Evolutionary conservation across 2,113 vertebrate species (phyloP).

Genomic region (Eubucco bourcierii): DNA sequence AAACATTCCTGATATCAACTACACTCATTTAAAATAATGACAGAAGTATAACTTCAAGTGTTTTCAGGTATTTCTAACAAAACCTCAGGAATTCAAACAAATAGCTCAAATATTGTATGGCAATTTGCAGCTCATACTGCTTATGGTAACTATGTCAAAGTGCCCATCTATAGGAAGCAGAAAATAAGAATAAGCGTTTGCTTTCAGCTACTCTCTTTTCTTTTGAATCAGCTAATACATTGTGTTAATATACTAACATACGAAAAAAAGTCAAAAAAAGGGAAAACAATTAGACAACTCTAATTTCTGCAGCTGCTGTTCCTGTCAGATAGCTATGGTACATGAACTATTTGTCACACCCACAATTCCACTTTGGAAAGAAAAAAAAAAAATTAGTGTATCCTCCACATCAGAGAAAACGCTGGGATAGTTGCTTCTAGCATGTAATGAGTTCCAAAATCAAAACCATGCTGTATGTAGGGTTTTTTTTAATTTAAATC

Average conservation of each 20-base stretch:
- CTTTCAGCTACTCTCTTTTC: not conserved
- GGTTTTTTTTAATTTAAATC: not conserved
- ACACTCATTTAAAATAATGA: not conserved
- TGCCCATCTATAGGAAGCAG: not conserved
- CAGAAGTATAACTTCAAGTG: not conserved
- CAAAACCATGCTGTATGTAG: not conserved
- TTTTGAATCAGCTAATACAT: not conserved
- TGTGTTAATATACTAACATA: not conserved
- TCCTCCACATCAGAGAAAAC: not conserved
- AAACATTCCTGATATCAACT: not conserved
- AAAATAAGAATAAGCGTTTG: not conserved
- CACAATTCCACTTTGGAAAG: not conserved
- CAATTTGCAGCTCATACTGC: not conserved
- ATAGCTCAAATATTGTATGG: not conserved
- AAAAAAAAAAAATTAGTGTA: not conserved
- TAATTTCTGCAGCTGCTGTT: not conserved
- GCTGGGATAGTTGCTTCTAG: not conserved
- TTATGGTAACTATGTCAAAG: not conserved
- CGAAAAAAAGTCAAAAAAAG: not conserved
- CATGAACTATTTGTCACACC: accelerated
- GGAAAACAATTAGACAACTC: not conserved
- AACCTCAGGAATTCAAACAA: not conserved
- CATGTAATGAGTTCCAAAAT: not conserved
- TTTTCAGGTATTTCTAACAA: not conserved
- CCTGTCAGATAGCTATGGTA: not conserved